Percentiles rank a stretch among this genome's conserved stretches.
These are phyloP conservation scores for Tipula lateralis DNA, from an alignment of 2,888 invertebrate genomes.

Conservation along the genomic window DNA sequence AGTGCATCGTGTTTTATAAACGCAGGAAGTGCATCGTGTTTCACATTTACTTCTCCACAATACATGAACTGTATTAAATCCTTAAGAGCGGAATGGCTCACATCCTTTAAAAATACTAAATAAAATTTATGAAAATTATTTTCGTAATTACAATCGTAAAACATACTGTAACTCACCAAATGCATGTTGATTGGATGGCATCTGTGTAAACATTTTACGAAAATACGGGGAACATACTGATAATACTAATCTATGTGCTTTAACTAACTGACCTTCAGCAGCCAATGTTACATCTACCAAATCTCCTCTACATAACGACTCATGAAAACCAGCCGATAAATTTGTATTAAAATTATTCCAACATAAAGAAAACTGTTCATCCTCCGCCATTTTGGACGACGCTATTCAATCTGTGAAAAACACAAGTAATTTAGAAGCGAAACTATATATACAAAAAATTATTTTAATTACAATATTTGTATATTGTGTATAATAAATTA, in stretches of 20 bases:
- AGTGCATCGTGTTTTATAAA: constrained; percentile 68
- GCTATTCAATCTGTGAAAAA: neutral
- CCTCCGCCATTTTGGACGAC: constrained; percentile 60
- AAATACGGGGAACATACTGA: constrained; percentile 71
- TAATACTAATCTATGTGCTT: constrained; percentile 66
- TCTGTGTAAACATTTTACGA: constrained; percentile 64
- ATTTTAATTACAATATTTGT: too few species aligned
- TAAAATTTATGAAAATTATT: constrained; percentile 32
- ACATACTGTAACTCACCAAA: constrained; percentile 52
- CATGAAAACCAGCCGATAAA: constrained; percentile 66
- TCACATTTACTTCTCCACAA: constrained; percentile 67
- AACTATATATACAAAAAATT: too few species aligned
- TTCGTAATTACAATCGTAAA: neutral
- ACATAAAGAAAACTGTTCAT: constrained; percentile 68
- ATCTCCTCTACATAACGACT: constrained; percentile 64
- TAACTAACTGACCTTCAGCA: constrained; percentile 64
- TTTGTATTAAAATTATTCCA: constrained; percentile 73
- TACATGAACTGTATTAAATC: constrained; percentile 69
- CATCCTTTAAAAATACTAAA: constrained; percentile 66
- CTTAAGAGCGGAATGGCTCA: constrained; percentile 63
- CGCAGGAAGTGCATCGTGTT: constrained; percentile 65
- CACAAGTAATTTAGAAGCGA: neutral
- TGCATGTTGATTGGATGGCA: constrained; percentile 64
- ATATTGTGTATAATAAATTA: neutral
- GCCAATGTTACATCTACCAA: constrained; percentile 66